Percentiles rank a stretch among this genome's conserved stretches.
Evolutionary conservation across 2,888 invertebrate genomes (phyloP).

Genomic region (Parnassius mnemosyne): DNA sequence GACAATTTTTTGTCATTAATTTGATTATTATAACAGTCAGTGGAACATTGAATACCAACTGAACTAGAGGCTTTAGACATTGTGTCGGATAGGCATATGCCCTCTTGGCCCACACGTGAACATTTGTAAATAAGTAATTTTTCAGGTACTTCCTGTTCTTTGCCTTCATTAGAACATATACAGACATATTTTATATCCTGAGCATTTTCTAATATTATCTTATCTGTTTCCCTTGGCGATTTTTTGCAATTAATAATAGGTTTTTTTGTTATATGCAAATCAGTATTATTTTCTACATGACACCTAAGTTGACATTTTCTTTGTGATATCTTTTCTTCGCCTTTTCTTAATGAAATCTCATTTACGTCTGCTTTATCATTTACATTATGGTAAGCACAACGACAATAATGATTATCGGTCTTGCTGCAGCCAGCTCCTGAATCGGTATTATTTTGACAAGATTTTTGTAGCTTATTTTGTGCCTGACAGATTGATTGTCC

Average conservation of each 20-base stretch:
- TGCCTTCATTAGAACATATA: constrained; percentile 48
- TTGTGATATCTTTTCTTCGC: constrained; percentile 33
- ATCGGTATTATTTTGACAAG: constrained; percentile 45
- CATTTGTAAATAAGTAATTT: constrained; percentile 61
- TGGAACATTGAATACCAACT: constrained; percentile 33
- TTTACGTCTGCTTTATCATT: constrained; percentile 44
- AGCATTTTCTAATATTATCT: constrained; percentile 21
- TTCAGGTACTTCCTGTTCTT: constrained; percentile 43
- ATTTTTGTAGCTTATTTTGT: constrained; percentile 49
- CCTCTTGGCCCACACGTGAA: constrained; percentile 46
- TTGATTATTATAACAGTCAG: constrained; percentile 25
- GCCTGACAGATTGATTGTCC: constrained; percentile 51
- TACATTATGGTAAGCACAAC: constrained; percentile 44
- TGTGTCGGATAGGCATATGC: constrained; percentile 39
- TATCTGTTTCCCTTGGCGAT: constrained; percentile 30
- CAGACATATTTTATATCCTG: constrained; percentile 58
- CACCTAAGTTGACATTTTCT: constrained; percentile 18
- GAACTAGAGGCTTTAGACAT: constrained; percentile 31
- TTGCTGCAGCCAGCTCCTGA: constrained; percentile 46
- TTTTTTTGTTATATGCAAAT: constrained; percentile 8
- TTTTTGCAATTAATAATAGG: constrained; percentile 33
- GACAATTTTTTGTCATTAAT: constrained; percentile 24
- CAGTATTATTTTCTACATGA: not conserved
- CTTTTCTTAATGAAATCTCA: constrained; percentile 65
- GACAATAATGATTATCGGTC: constrained; percentile 52